phyloP scores from a whole-genome alignment of 2,888 invertebrate genomes.

The Norana najaformis region DNA sequence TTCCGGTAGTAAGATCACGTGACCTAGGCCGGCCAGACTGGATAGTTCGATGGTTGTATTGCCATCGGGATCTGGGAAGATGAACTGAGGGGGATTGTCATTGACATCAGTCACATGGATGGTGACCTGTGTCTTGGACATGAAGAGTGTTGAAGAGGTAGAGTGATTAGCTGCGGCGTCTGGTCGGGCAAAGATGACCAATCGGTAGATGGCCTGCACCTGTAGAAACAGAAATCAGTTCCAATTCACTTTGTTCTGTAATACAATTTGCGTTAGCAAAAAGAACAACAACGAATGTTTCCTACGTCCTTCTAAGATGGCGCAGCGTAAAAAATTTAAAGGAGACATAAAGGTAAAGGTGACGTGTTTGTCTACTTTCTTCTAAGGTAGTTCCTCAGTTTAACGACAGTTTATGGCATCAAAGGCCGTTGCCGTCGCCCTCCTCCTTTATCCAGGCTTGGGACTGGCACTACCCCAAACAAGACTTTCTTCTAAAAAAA shows the following conservation, averaged over 20 bases:
- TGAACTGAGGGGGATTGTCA: neutral
- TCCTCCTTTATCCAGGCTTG: too few species aligned
- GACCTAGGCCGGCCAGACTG: neutral
- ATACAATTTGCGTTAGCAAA: neutral
- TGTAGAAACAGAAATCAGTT: neutral
- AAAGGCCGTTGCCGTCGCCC: too few species aligned
- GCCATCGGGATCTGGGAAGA: neutral
- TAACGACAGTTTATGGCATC: too few species aligned
- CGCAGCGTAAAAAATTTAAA: too few species aligned
- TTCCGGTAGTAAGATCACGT: neutral
- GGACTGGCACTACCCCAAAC: too few species aligned
- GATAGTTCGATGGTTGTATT: neutral
- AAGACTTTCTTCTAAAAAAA: too few species aligned
- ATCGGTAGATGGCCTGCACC: neutral
- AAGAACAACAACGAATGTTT: too few species aligned
- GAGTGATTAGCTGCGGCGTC: neutral
- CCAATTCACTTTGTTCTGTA: neutral
- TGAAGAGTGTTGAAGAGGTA: neutral
- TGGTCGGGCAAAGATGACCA: neutral
- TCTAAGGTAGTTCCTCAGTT: too few species aligned
- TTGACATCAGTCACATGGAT: constrained; percentile 10
- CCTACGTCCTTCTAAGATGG: too few species aligned
- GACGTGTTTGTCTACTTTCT: too few species aligned
- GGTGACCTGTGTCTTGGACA: neutral
- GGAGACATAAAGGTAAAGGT: too few species aligned